These are phyloP conservation scores for Arctocebus calabarensis DNA, from an alignment of 2,797 vertebrate species.

Conservation along the genomic window DNA sequence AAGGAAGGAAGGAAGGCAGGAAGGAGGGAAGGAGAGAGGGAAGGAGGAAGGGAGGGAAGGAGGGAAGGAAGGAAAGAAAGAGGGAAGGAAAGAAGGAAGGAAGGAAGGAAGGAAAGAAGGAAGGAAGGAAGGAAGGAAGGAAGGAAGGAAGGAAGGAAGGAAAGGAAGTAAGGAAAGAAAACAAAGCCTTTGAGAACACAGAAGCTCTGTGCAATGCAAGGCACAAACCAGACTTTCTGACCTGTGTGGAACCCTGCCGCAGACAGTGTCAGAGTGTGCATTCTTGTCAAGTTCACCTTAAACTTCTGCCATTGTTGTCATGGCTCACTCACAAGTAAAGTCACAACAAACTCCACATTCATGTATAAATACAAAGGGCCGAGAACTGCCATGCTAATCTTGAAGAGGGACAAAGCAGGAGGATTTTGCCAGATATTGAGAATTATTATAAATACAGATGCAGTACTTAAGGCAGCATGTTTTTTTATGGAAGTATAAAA, in stretches of 20 bases:
- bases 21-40: not conserved
- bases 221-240: not conserved
- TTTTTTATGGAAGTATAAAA: slow-evolving; percentile 41
- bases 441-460: slow-evolving; percentile 32
- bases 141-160: too few species aligned
- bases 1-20: not conserved
- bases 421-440: not conserved
- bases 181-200: not conserved
- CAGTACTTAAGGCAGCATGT: not conserved
- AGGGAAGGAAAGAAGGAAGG: not conserved
- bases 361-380: not conserved
- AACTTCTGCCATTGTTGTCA: not conserved
- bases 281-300: slow-evolving; percentile 3
- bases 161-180: not conserved
- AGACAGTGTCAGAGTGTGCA: not conserved
- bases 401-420: slow-evolving; percentile 32
- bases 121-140: too few species aligned
- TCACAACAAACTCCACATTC: slow-evolving; percentile 3
- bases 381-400: not conserved
- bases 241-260: not conserved
- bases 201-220: not conserved
- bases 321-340: not conserved
- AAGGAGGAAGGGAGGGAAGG: not conserved
- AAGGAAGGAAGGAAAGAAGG: too few species aligned
- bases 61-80: too few species aligned